Conservation (phyloP, 2,797 vertebrate genomes). For the Centroberyx gerrardi region DNA sequence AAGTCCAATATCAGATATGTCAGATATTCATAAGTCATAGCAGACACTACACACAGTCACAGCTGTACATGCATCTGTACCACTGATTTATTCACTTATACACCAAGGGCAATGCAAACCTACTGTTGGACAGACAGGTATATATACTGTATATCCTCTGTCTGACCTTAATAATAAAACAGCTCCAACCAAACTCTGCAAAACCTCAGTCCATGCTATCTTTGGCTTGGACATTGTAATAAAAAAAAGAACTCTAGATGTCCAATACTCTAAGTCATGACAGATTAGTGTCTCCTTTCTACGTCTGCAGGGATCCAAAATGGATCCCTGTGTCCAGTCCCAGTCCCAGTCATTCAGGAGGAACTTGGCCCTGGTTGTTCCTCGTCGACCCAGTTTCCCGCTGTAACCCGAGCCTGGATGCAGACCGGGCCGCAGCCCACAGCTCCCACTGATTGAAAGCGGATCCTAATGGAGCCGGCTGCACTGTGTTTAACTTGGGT, state of each 20-base stretch:
- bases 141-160: too few species aligned
- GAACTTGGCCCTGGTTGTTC: conserved; percentile 17
- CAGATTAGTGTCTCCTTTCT: background rate
- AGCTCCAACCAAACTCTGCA: too few species aligned
- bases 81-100: too few species aligned
- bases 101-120: too few species aligned
- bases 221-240: background rate
- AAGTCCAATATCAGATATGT: too few species aligned
- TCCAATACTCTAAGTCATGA: background rate
- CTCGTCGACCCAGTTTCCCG: conserved; percentile 41
- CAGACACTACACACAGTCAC: too few species aligned
- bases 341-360: conserved; percentile 10
- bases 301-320: conserved; percentile 10
- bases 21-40: too few species aligned
- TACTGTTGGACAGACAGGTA: too few species aligned
- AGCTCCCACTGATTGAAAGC: conserved; percentile 58
- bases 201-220: background rate
- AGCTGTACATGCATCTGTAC: too few species aligned
- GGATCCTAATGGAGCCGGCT: conserved; percentile 44
- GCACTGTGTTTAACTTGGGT: conserved; percentile 7
- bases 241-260: background rate
- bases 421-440: conserved; percentile 51
- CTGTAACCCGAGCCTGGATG: conserved; percentile 58
- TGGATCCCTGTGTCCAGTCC: background rate
- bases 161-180: too few species aligned